A percentile compares a stretch with the other conserved stretches of the same genome.
Evolutionary conservation across 2,888 invertebrate species (phyloP).

Genomic region (Deladenus siricidicola): DNA sequence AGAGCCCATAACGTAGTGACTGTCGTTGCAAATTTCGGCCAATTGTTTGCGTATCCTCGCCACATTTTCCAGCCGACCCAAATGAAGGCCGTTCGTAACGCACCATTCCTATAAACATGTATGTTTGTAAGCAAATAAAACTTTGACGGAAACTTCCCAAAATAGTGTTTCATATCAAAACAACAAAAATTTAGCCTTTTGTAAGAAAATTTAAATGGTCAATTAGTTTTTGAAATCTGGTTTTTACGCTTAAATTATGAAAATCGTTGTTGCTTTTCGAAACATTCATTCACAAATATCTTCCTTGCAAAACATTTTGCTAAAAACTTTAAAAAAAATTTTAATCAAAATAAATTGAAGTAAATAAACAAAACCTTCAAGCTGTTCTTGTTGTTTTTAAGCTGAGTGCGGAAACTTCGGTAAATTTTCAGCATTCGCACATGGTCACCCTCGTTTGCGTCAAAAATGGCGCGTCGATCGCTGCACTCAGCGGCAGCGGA

Average conservation of each 20-base stretch:
- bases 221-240: too few relatives aligned
- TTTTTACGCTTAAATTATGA: too few relatives aligned
- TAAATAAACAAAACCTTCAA: too few relatives aligned
- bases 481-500: slow-evolving; percentile 15
- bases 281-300: too few relatives aligned
- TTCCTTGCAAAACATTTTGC: too few relatives aligned
- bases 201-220: too few relatives aligned
- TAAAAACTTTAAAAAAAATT: too few relatives aligned
- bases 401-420: slow-evolving; percentile 25
- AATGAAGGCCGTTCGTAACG: slow-evolving; percentile 25
- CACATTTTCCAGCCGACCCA: slow-evolving; percentile 23
- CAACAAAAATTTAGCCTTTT: too few relatives aligned
- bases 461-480: slow-evolving; percentile 16
- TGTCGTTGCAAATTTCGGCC: slow-evolving; percentile 25
- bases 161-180: background rate
- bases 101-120: slow-evolving; percentile 30
- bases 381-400: slow-evolving; percentile 4
- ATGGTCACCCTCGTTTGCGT: slow-evolving; percentile 46
- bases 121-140: background rate
- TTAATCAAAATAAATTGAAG: too few relatives aligned
- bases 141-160: background rate
- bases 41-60: slow-evolving; percentile 33
- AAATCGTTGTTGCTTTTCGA: too few relatives aligned
- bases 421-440: slow-evolving; percentile 36
- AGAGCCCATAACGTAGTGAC: slow-evolving; percentile 15